phyloP scores from a whole-genome alignment of 2,888 invertebrate genomes.

The Plagodis dolabraria region DNA sequence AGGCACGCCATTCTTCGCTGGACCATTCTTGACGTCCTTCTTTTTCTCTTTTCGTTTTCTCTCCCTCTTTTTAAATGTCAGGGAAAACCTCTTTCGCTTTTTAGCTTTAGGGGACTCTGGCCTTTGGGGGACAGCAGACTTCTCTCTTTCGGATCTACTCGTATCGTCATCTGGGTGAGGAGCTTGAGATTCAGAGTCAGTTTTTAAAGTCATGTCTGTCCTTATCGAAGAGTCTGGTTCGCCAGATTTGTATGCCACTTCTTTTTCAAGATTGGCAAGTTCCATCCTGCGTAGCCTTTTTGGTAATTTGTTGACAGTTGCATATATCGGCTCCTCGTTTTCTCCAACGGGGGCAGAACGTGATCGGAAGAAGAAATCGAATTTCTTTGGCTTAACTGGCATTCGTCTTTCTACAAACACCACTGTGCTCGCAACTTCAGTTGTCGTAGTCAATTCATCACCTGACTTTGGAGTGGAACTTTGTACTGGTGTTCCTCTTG shows the following conservation, averaged over 20 bases:
- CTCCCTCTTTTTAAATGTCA: constrained; percentile 78
- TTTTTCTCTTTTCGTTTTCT: constrained; percentile 77
- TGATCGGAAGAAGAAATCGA: constrained; percentile 79
- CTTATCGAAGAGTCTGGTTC: constrained; percentile 74
- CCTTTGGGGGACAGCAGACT: constrained; percentile 67
- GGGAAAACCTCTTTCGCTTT: constrained; percentile 76
- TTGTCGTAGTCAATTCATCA: constrained; percentile 75
- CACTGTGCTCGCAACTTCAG: constrained; percentile 81
- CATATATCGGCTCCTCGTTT: constrained; percentile 79
- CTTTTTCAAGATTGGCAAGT: constrained; percentile 77
- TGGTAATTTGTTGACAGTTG: constrained; percentile 80
- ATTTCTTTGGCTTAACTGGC: constrained; percentile 76
- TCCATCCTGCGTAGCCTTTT: constrained; percentile 79
- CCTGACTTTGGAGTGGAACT: constrained; percentile 66
- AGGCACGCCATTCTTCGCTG: constrained; percentile 63
- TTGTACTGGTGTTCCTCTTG: constrained; percentile 69
- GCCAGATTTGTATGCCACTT: constrained; percentile 73
- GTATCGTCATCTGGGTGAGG: constrained; percentile 77
- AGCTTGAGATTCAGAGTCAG: constrained; percentile 72
- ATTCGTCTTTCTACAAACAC: constrained; percentile 80
- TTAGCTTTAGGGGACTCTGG: constrained; percentile 78
- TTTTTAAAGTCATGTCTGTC: constrained; percentile 73
- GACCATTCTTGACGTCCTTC: constrained; percentile 68
- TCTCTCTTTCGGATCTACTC: constrained; percentile 76
- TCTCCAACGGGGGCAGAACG: constrained; percentile 81